A percentile compares a stretch with the other conserved stretches of the same genome.
Evolutionary conservation across 1,140 invertebrate genomes (phyloP).

Genomic region (Orussus abietinus): DNA sequence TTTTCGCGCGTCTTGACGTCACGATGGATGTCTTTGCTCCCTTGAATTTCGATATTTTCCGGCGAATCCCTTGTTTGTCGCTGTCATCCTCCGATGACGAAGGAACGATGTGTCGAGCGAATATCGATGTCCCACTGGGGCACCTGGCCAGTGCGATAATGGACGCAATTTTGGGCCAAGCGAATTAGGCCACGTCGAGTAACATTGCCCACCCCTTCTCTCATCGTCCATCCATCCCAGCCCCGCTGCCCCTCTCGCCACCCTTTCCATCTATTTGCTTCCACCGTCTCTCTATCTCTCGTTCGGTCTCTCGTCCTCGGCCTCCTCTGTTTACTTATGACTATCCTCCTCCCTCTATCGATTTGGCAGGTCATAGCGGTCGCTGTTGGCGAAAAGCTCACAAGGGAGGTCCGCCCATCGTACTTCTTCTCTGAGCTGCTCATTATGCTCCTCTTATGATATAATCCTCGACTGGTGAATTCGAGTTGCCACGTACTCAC

Average conservation of each 20-base stretch:
- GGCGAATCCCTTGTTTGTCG: conserved; percentile 28
- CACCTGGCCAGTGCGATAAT: conserved; percentile 36
- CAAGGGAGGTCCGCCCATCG: conserved; percentile 19
- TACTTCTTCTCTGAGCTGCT: conserved; percentile 21
- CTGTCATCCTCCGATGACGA: conserved; percentile 5
- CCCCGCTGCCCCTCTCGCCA: conserved; percentile 13
- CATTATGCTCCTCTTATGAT: conserved; percentile 27
- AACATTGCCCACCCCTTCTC: conserved; percentile 23
- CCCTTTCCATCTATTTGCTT: conserved; percentile 19
- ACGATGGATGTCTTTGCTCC: too few relatives aligned
- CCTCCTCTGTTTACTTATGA: conserved; percentile 10
- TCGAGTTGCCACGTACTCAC: too few relatives aligned
- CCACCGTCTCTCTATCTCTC: conserved; percentile 12
- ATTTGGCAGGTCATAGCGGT: conserved; percentile 19
- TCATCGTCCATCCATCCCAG: conserved; percentile 28
- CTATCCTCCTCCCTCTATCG: conserved; percentile 14
- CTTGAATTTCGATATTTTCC: conserved; percentile 35
- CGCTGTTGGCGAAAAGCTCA: conserved; percentile 8
- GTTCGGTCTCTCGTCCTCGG: conserved; percentile 7
- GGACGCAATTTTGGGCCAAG: conserved; percentile 34
- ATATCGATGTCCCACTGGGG: conserved; percentile 33
- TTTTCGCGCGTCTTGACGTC: too few relatives aligned
- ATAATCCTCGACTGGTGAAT: conserved; percentile 33
- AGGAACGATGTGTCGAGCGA: conserved; percentile 36
- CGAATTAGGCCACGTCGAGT: too few relatives aligned